A percentile compares a stretch with the other conserved stretches of the same genome.
Evolutionary conservation across 2,888 invertebrate species (phyloP).

Genomic region (Beris morrisii): DNA sequence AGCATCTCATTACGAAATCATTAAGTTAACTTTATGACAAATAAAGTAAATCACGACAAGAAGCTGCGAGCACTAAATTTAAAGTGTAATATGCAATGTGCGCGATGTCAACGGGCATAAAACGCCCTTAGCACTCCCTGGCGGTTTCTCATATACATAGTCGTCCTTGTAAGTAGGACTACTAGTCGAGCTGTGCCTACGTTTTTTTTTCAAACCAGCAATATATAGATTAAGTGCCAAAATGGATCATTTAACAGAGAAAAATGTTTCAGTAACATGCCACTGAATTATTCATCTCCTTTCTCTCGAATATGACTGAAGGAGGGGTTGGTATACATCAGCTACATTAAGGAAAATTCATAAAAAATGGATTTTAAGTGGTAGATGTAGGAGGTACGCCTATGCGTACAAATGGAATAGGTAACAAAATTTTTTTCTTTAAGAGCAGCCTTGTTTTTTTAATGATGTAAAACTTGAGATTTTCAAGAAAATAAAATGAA

Average conservation of each 20-base stretch:
- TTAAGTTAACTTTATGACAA: constrained; percentile 28
- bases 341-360: constrained; percentile 28
- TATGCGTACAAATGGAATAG: no score
- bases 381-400: no score
- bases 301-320: constrained; percentile 6
- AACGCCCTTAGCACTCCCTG: constrained; percentile 16
- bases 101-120: constrained; percentile 29
- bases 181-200: neutral
- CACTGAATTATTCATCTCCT: constrained; percentile 34
- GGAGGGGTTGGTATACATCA: constrained; percentile 3
- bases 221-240: constrained; percentile 35
- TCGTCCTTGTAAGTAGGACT: neutral
- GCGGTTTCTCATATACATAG: neutral
- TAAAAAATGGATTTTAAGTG: constrained; percentile 26
- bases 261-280: constrained; percentile 34
- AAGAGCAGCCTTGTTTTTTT: no score
- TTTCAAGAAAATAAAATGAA: no score
- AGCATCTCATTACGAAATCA: constrained; percentile 30
- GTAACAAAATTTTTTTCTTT: no score
- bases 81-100: constrained; percentile 21
- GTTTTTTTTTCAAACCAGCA: neutral
- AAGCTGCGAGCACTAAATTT: constrained; percentile 18
- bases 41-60: constrained; percentile 30
- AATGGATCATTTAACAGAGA: constrained; percentile 37
- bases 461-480: no score